Evolutionary conservation across 2,113 vertebrate species (phyloP), one percentile per base, ranked within the genome.

Genomic region (Periophthalmus modestus): DNA sequence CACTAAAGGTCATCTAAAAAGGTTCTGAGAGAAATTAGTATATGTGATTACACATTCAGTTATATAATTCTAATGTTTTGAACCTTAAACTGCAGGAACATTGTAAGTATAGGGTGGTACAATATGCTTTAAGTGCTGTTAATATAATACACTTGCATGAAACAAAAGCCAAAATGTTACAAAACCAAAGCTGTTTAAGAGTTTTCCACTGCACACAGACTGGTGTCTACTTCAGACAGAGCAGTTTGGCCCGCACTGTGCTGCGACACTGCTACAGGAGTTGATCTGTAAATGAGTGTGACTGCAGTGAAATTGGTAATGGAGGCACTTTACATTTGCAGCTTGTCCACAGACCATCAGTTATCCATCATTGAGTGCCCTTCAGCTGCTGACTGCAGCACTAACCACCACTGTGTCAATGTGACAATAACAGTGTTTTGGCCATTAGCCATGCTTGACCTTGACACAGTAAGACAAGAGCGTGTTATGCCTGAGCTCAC

Each of bases 261-360:
- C 58, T 73, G 18, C 71, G 24, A 62, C 34, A 46, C 67, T 72
- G 16, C 50, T 52, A 28, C 21, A 2, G 39, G 46, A 73, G 65
- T 82, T 78, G 61, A 78, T 84, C 68, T 69, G 66, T 71, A 75
- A 85, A 72, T 80, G 59, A 83, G 74, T 83, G 82, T 39, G 66
- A 65, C 16, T 78, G 79, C 76, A 71, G 73, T 72, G 63, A 75
- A 87, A 81, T 59, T 12, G 23, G 21, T 71, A 72, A 74, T 82
- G 70, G 82, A 72, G 77, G 73, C 78, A 83, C 81, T 90, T 87
- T 77, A 81, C 82, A 82, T 85, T 86, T 82, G 82, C 84, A 84
- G 81, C 82, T 66, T 81, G 77, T 67, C 71, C n/a, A 48, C 81
- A 75, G 67, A 63, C 71, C 75, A 73, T 86, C 80, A 78, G 70